Percentiles rank a stretch among this genome's conserved stretches.
Evolutionary conservation across 2,888 invertebrate genomes (phyloP).

Genomic region (Coremacera marginata): DNA sequence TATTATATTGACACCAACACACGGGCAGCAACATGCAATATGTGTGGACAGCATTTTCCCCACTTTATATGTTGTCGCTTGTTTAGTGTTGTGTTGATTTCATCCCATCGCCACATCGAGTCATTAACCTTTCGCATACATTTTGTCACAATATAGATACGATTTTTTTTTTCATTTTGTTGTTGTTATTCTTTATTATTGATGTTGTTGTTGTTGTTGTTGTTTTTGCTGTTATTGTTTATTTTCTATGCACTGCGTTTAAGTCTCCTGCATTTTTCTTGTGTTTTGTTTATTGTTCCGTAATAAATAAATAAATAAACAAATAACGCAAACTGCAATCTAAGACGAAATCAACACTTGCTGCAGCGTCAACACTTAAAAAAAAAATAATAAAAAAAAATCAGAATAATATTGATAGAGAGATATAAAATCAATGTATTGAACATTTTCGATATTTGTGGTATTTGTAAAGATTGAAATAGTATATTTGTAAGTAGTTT

Average conservation of each 20-base stretch:
- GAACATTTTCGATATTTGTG: no score
- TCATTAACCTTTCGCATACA: conserved; percentile 42
- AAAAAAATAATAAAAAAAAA: no score
- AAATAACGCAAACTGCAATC: conserved; percentile 8
- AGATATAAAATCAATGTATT: no score
- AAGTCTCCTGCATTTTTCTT: background rate
- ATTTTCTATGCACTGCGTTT: background rate
- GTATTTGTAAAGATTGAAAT: no score
- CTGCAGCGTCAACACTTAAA: no score
- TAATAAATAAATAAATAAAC: conserved; percentile 30
- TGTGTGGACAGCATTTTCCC: background rate
- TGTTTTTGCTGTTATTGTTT: no score
- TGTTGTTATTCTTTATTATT: no score
- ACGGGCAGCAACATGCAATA: background rate
- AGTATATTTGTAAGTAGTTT: no score
- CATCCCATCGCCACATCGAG: background rate
- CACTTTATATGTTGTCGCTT: background rate
- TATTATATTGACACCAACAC: background rate
- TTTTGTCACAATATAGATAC: conserved; percentile 31
- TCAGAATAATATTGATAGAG: no score
- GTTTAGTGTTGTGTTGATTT: background rate
- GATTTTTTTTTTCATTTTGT: no score
- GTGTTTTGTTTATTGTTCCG: conserved; percentile 21
- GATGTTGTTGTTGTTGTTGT: no score
- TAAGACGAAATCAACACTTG: background rate